A percentile compares a stretch with the other conserved stretches of the same genome.
phyloP scores from a whole-genome alignment of 2,797 vertebrate species.

The Ficedula albicollis region DNA sequence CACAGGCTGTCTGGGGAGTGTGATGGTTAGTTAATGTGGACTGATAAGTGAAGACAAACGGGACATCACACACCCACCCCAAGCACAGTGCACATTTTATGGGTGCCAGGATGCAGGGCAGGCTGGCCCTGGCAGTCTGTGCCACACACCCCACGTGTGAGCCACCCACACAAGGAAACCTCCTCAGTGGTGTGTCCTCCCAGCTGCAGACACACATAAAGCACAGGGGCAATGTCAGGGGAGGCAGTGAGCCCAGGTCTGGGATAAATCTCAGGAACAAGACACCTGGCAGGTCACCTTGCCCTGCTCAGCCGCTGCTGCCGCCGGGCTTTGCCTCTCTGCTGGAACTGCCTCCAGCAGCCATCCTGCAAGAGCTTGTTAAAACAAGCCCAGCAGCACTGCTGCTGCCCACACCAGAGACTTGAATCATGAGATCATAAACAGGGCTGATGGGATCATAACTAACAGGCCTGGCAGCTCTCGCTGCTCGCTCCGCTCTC shows the following conservation, averaged over 20 bases:
- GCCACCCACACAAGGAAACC: not conserved
- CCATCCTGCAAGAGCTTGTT: not conserved
- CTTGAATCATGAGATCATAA: not conserved
- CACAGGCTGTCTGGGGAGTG: not conserved
- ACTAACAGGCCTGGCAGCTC: not conserved
- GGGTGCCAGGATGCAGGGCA: rapidly evolving
- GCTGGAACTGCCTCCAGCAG: not conserved
- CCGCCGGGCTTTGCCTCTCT: rapidly evolving
- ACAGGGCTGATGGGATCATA: not conserved
- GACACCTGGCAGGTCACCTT: not conserved
- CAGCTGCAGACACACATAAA: not conserved
- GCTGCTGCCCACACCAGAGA: not conserved
- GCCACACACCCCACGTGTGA: rapidly evolving
- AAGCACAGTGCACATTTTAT: not conserved
- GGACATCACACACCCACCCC: rapidly evolving
- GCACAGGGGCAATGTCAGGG: not conserved
- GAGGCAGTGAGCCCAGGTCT: not conserved
- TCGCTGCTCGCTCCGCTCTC: rapidly evolving
- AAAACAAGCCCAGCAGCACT: not conserved
- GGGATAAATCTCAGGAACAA: not conserved
- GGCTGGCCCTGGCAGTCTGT: not conserved
- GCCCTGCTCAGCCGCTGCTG: not conserved
- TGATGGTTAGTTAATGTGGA: not conserved
- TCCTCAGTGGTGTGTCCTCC: rapidly evolving
- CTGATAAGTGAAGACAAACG: not conserved